Conservation (phyloP, 2,797 vertebrate species). For the Thalassophryne amazonica region DNA sequence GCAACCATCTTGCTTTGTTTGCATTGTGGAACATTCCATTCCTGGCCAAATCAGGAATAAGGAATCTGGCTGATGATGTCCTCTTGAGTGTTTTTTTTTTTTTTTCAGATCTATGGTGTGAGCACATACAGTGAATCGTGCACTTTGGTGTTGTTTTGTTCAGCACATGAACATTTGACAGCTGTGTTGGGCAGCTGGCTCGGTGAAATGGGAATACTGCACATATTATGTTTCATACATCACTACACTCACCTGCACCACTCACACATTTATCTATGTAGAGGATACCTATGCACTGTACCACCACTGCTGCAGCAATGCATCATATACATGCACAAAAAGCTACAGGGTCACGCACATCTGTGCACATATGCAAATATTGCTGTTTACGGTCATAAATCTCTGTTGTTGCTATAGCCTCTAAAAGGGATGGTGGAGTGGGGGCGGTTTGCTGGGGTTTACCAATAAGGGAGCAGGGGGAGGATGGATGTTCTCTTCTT, state of each 20-base stretch:
- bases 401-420: slow-evolving; percentile 15
- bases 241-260: slow-evolving; percentile 63
- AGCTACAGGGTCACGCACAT: not conserved
- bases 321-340: not conserved
- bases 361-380: not conserved
- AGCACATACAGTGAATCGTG: not conserved
- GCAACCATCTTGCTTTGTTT: no score
- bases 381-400: slow-evolving; percentile 23
- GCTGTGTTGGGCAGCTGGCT: slow-evolving; percentile 57
- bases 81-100: no score
- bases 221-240: slow-evolving; percentile 64
- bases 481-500: slow-evolving; percentile 57
- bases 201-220: slow-evolving; percentile 50
- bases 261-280: slow-evolving; percentile 20
- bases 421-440: no score
- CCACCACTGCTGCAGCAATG: not conserved
- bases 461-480: slow-evolving; percentile 51
- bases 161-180: slow-evolving; percentile 42
- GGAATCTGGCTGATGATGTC: no score
- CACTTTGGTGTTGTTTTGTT: slow-evolving; percentile 17
- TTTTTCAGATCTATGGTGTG: no score
- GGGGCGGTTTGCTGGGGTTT: slow-evolving; percentile 32
- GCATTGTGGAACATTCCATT: no score
- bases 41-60: no score
- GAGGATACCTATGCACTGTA: not conserved